Conservation (phyloP, 2,888 invertebrate species). For the Hirtodrosophila trivittata region DNA sequence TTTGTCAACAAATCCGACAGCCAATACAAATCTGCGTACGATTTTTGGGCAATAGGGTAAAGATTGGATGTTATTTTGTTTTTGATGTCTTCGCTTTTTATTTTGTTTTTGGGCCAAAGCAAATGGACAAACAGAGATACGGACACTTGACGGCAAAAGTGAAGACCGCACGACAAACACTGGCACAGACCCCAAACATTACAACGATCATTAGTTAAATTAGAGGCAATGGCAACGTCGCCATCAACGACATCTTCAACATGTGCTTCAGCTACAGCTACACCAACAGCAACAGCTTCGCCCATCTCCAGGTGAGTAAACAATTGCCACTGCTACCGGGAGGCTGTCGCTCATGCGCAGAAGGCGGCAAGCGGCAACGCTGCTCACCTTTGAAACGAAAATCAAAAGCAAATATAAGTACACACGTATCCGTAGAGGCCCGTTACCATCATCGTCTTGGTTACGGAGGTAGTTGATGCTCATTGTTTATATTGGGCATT, state of each 20-base stretch:
- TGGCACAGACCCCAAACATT: constrained; percentile 75
- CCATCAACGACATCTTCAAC: constrained; percentile 23
- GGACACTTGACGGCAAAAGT: constrained; percentile 66
- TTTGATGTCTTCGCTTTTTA: neutral
- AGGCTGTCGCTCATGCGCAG: constrained; percentile 76
- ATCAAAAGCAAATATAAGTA: constrained; percentile 61
- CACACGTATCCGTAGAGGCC: constrained; percentile 5
- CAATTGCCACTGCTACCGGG: constrained; percentile 73
- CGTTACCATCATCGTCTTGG: constrained; percentile 45
- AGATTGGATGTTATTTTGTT: constrained; percentile 2
- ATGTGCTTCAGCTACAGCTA: constrained; percentile 18
- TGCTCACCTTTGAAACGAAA: constrained; percentile 71
- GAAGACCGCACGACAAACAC: constrained; percentile 67
- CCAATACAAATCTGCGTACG: constrained; percentile 47
- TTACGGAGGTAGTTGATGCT: constrained; percentile 16
- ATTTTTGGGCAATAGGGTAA: constrained; percentile 43
- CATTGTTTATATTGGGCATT: constrained; percentile 47
- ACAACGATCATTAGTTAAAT: constrained; percentile 81
- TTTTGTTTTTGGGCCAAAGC: constrained; percentile 54
- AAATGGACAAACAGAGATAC: constrained; percentile 67
- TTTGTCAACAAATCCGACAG: constrained; percentile 50
- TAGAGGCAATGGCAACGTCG: constrained; percentile 59
- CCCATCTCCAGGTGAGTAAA: constrained; percentile 49
- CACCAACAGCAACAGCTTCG: constrained; percentile 19
- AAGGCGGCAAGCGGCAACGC: constrained; percentile 45